These are phyloP conservation scores for Scomber scombrus DNA, from an alignment of 2,113 vertebrate species.

Conservation along the genomic window DNA sequence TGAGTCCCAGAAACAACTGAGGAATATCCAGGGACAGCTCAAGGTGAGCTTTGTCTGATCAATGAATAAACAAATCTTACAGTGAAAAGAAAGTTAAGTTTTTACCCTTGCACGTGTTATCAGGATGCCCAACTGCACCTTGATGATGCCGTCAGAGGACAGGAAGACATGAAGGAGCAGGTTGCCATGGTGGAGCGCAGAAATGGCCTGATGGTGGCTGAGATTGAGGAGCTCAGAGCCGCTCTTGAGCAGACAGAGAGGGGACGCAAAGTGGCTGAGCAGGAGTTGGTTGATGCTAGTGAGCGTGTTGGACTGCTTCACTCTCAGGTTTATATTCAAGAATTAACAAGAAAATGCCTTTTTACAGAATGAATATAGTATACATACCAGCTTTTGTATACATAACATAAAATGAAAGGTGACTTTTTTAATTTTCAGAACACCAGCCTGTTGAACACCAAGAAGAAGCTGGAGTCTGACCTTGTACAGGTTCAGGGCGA, in stretches of 20 bases:
- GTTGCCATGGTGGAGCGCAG: conserved; percentile 87
- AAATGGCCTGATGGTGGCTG: conserved; percentile 75
- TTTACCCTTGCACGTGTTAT: neutral
- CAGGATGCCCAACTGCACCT: conserved; percentile 90
- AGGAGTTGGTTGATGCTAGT: conserved; percentile 90
- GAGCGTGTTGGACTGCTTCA: conserved; percentile 93
- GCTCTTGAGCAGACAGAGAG: conserved; percentile 80
- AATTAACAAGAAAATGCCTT: neutral
- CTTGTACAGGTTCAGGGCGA: conserved; percentile 74
- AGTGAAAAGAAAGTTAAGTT: neutral
- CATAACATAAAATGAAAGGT: neutral
- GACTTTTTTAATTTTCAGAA: conserved; percentile 53
- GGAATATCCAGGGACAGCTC: conserved; percentile 80
- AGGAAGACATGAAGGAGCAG: conserved; percentile 90
- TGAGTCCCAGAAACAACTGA: conserved; percentile 86
- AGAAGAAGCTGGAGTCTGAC: conserved; percentile 72
- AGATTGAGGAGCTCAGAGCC: conserved; percentile 78
- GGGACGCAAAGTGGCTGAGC: conserved; percentile 90
- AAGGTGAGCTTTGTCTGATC: conserved; percentile 72
- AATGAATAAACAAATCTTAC: fast-evolving
- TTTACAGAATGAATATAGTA: too few species aligned
- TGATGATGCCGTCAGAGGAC: conserved; percentile 88
- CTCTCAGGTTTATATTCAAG: conserved; percentile 84
- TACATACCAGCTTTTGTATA: too few species aligned
- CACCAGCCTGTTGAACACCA: conserved; percentile 76